Evolutionary conservation across 2,113 vertebrate species (phyloP).

Genomic region (Urocitellus parryii): DNA sequence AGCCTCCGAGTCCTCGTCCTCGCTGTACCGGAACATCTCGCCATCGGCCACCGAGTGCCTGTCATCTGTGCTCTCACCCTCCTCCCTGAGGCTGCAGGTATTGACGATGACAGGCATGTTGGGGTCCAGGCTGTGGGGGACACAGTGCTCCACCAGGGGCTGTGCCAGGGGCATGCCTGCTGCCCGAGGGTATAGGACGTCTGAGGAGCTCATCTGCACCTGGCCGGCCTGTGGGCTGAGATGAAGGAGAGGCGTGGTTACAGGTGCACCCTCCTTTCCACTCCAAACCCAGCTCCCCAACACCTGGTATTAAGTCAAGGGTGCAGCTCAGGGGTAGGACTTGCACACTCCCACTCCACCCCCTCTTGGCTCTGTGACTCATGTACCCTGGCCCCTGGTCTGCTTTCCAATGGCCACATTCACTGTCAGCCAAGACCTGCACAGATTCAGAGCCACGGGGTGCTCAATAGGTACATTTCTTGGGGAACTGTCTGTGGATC

Average conservation of each 20-base stretch:
- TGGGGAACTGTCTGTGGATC: accelerated
- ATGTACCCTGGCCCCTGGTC: background rate
- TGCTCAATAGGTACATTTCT: background rate
- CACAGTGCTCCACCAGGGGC: slow-evolving; percentile 92
- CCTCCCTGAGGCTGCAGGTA: slow-evolving; percentile 87
- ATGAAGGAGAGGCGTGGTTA: background rate
- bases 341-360: accelerated
- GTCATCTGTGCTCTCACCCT: slow-evolving; percentile 79
- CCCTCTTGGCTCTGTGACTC: background rate
- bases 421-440: background rate
- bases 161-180: slow-evolving; percentile 91
- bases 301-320: no score
- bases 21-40: slow-evolving; percentile 92
- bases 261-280: accelerated
- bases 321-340: no score
- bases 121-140: slow-evolving; percentile 89
- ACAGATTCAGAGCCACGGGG: background rate
- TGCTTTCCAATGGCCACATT: background rate
- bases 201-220: slow-evolving; percentile 88
- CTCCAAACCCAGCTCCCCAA: background rate
- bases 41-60: slow-evolving; percentile 83
- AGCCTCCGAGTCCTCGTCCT: slow-evolving; percentile 93
- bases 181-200: slow-evolving; percentile 89
- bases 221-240: slow-evolving; percentile 92
- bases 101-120: slow-evolving; percentile 90